Percentiles rank a stretch among this genome's conserved stretches.
Evolutionary conservation across 2,888 invertebrate species (phyloP).

Genomic region (Taphrorychus bicolor): DNA sequence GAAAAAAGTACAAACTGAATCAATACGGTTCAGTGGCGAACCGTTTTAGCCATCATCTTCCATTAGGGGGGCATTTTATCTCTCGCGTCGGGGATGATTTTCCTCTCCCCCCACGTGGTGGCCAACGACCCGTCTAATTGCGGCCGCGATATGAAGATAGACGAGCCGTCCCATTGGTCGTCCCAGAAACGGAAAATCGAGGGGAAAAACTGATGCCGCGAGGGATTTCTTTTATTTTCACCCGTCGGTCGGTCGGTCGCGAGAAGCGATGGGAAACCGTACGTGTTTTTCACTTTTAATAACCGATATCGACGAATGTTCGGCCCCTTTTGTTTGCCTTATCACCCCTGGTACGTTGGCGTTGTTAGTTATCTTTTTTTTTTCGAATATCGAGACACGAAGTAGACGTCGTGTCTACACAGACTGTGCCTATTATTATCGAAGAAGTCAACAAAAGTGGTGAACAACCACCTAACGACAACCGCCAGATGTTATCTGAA

Average conservation of each 20-base stretch:
- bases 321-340: background rate
- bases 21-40: slow-evolving; percentile 43
- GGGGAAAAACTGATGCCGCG: slow-evolving; percentile 25
- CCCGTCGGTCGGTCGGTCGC: slow-evolving; percentile 7
- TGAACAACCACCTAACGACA: slow-evolving; percentile 44
- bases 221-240: slow-evolving; percentile 31
- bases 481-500: slow-evolving; percentile 43
- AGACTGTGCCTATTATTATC: slow-evolving; percentile 19
- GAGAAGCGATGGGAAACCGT: slow-evolving; percentile 19
- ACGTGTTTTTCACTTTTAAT: slow-evolving; percentile 23
- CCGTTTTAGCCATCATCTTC: slow-evolving; percentile 56
- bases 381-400: too few relatives aligned
- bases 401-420: slow-evolving; percentile 24
- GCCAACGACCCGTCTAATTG: slow-evolving; percentile 42
- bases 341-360: too few relatives aligned
- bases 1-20: slow-evolving; percentile 14
- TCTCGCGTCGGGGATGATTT: slow-evolving; percentile 40
- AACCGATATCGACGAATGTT: background rate
- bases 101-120: slow-evolving; percentile 47
- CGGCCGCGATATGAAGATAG: slow-evolving; percentile 71
- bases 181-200: slow-evolving; percentile 30
- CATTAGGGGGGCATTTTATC: slow-evolving; percentile 55
- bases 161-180: slow-evolving; percentile 64
- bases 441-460: slow-evolving; percentile 44
- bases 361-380: background rate